Conservation (phyloP, 2,888 invertebrate species). For the Platycheirus rosarum region DNA sequence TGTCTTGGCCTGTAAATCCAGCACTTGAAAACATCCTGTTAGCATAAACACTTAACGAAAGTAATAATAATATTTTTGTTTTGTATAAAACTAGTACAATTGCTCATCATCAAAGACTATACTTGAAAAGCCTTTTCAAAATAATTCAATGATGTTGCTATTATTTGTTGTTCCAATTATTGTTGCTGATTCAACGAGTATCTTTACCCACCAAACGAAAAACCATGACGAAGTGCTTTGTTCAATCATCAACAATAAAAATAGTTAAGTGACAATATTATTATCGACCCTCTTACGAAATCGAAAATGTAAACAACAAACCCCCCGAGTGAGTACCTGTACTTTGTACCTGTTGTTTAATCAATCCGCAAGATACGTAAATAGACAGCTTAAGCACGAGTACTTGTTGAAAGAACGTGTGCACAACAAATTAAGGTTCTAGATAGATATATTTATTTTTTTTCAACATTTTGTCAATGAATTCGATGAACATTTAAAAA, state of each 20-base stretch:
- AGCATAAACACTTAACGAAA: too few relatives aligned
- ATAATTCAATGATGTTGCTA: constrained; percentile 18
- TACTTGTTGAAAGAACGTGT: constrained; percentile 21
- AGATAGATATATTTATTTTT: too few relatives aligned
- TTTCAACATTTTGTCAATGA: constrained; percentile 13
- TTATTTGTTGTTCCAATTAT: constrained; percentile 40
- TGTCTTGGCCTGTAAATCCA: too few relatives aligned
- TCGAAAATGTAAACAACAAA: constrained; percentile 44
- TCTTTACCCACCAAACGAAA: background rate
- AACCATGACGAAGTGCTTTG: constrained; percentile 31
- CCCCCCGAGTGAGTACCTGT: constrained; percentile 1
- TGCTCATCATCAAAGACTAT: too few relatives aligned
- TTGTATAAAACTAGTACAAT: too few relatives aligned
- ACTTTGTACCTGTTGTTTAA: constrained; percentile 42
- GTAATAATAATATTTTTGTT: too few relatives aligned
- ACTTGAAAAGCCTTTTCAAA: too few relatives aligned
- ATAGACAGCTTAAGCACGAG: constrained; percentile 30
- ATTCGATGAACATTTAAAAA: constrained; percentile 21
- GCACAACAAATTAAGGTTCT: constrained; percentile 18
- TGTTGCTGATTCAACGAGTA: constrained; percentile 29
- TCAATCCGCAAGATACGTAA: constrained; percentile 30
- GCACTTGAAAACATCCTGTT: too few relatives aligned
- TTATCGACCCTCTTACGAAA: constrained; percentile 38
- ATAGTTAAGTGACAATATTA: constrained; percentile 34
- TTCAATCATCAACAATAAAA: constrained; percentile 24